Evolutionary conservation across 1,140 invertebrate genomes (phyloP).

Genomic region (Drosophila varians): DNA sequence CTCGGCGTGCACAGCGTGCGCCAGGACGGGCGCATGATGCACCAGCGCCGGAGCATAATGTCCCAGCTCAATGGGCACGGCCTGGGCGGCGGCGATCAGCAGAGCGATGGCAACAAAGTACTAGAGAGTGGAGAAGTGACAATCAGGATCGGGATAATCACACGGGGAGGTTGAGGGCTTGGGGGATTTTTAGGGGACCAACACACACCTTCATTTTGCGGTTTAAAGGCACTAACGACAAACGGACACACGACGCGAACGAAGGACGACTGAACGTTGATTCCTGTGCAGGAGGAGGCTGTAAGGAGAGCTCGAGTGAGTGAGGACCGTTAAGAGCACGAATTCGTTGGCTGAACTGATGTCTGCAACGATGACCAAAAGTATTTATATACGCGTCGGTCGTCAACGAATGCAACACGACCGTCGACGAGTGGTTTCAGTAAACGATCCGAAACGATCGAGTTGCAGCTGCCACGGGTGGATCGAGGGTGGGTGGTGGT

Average conservation of each 20-base stretch:
- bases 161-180: background rate
- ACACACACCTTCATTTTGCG: conserved; percentile 69
- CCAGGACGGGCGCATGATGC: conserved; percentile 73
- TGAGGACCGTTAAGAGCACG: conserved; percentile 76
- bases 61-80: conserved; percentile 79
- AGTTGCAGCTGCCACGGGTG: conserved; percentile 40
- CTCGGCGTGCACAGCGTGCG: conserved; percentile 78
- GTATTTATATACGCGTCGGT: conserved; percentile 78
- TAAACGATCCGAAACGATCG: conserved; percentile 20
- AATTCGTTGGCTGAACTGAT: conserved; percentile 81
- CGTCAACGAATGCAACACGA: conserved; percentile 32
- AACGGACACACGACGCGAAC: conserved; percentile 44
- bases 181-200: background rate
- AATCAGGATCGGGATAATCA: conserved; percentile 42
- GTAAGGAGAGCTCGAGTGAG: conserved; percentile 45
- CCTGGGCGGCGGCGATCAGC: conserved; percentile 73
- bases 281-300: conserved; percentile 38
- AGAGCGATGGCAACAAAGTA: conserved; percentile 81
- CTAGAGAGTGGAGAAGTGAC: conserved; percentile 59
- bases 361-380: conserved; percentile 82
- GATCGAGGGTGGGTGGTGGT: conserved; percentile 9
- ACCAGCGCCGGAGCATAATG: conserved; percentile 75
- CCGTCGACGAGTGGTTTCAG: conserved; percentile 15
- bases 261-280: conserved; percentile 55
- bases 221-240: conserved; percentile 39